A percentile compares a stretch with the other conserved stretches of the same genome.
Evolutionary conservation across 2,113 vertebrate genomes (phyloP).

Genomic region (Centropus bengalensis): DNA sequence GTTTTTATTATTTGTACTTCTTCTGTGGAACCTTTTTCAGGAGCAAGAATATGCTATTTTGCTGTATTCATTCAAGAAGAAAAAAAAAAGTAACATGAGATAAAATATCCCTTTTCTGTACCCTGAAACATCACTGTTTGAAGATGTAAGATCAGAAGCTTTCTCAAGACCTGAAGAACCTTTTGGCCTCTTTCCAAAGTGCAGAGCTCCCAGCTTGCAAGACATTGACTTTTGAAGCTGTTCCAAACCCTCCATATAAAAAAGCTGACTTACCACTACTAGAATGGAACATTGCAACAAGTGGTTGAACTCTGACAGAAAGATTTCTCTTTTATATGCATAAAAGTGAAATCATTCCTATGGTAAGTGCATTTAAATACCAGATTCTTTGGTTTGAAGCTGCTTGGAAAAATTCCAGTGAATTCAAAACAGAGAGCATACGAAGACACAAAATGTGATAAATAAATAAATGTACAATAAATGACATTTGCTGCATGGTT

Average conservation of each 20-base stretch:
- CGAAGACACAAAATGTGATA: not conserved
- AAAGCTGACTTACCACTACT: not conserved
- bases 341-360: not conserved
- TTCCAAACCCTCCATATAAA: not conserved
- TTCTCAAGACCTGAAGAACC: not conserved
- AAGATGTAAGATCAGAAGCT: not conserved
- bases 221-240: not conserved
- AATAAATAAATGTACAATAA: not conserved
- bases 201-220: not conserved
- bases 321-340: not conserved
- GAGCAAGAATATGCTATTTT: not conserved
- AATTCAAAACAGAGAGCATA: not conserved
- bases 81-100: not conserved
- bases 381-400: not conserved
- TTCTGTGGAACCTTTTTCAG: not conserved
- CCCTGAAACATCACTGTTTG: not conserved
- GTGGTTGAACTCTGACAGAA: not conserved
- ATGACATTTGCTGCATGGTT: not conserved
- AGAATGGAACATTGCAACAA: not conserved
- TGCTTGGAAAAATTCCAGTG: not conserved
- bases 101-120: not conserved
- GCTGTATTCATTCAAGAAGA: not conserved
- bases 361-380: not conserved
- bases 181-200: slow-evolving; percentile 6
- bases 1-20: not conserved